Percentiles rank a stretch among this genome's conserved stretches.
Evolutionary conservation across 2,113 vertebrate genomes (phyloP).

Genomic region (Leucosticte australis): DNA sequence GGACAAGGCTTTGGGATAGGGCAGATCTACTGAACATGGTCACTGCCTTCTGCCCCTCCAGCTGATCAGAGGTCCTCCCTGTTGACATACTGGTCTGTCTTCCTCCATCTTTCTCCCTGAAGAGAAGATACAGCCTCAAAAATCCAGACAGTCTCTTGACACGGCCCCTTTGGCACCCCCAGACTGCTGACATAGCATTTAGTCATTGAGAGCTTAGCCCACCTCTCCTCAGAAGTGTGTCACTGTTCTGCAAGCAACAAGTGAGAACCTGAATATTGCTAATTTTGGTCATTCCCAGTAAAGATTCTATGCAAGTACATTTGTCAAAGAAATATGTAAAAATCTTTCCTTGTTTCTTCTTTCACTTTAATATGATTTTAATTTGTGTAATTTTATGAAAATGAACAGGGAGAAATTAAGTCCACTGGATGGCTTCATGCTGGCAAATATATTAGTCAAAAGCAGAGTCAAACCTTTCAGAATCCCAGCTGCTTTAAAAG

Average conservation of each 20-base stretch:
- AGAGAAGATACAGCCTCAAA: not conserved
- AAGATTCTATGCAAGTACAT: not conserved
- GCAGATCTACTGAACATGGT: not conserved
- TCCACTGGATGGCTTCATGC: not conserved
- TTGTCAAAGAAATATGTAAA: not conserved
- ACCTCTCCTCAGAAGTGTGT: accelerated
- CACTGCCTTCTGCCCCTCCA: not conserved
- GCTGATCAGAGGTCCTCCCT: not conserved
- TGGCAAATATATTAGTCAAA: not conserved
- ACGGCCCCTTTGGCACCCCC: not conserved
- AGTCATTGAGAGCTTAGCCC: not conserved
- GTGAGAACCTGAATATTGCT: not conserved
- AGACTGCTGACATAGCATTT: not conserved
- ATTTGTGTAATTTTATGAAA: not conserved
- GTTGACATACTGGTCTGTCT: not conserved
- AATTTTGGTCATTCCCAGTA: not conserved
- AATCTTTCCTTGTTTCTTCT: not conserved
- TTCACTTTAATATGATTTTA: not conserved
- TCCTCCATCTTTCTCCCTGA: not conserved
- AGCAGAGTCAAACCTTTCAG: not conserved
- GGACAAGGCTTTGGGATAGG: accelerated
- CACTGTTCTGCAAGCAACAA: not conserved
- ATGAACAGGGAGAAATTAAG: not conserved
- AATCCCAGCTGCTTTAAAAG: not conserved
- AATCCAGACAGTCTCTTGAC: not conserved